These are phyloP conservation scores for Apotomis capreana DNA, from an alignment of 2,888 invertebrate species.

Conservation along the genomic window DNA sequence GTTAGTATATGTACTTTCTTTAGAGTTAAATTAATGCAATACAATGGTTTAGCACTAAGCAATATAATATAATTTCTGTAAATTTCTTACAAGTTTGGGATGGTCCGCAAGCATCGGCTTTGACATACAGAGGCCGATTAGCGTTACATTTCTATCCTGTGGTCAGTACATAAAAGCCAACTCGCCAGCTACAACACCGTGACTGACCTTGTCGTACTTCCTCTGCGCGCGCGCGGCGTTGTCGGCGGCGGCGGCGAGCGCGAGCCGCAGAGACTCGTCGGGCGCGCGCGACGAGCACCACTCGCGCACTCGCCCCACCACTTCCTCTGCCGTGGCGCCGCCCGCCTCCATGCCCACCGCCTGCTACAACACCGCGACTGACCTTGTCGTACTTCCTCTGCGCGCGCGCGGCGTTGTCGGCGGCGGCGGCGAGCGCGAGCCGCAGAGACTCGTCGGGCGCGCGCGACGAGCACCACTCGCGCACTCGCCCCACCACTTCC, in stretches of 20 bases:
- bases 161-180: too few relatives aligned
- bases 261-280: constrained; percentile 86
- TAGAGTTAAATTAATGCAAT: too few relatives aligned
- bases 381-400: constrained; percentile 87
- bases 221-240: constrained; percentile 89
- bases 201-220: constrained; percentile 83
- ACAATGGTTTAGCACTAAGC: too few relatives aligned
- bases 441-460: constrained; percentile 88
- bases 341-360: constrained; percentile 89
- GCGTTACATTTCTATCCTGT: too few relatives aligned
- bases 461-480: constrained; percentile 89
- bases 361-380: background rate
- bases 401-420: constrained; percentile 89
- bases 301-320: constrained; percentile 89
- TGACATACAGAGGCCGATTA: too few relatives aligned
- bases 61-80: too few relatives aligned
- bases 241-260: constrained; percentile 89
- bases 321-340: constrained; percentile 90
- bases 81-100: too few relatives aligned
- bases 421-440: constrained; percentile 88
- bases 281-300: constrained; percentile 90
- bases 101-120: too few relatives aligned
- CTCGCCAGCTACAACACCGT: too few relatives aligned
- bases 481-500: constrained; percentile 89
- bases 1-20: too few relatives aligned